These are phyloP conservation scores for Fregata magnificens DNA, from an alignment of 2,113 vertebrate species.

Conservation along the genomic window DNA sequence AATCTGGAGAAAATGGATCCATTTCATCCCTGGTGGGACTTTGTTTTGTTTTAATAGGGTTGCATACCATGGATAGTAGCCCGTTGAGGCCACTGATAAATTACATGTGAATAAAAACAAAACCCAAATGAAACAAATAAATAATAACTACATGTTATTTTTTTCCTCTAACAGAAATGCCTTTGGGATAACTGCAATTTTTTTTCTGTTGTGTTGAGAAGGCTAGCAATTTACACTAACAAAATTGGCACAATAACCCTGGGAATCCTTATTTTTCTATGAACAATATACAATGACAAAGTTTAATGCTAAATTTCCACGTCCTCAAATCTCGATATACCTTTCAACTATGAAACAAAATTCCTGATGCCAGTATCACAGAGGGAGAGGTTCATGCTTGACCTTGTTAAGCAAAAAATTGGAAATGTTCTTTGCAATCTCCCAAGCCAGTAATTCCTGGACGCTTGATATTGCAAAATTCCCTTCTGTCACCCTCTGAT, in stretches of 20 bases:
- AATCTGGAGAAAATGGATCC: slow-evolving; percentile 25
- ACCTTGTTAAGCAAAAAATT: background rate
- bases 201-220: background rate
- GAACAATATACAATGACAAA: background rate
- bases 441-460: background rate
- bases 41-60: slow-evolving; percentile 1
- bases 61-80: slow-evolving; percentile 8
- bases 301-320: background rate
- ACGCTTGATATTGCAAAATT: slow-evolving; percentile 6
- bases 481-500: background rate
- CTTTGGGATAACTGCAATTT: background rate
- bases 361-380: background rate
- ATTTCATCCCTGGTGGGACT: background rate
- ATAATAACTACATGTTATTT: background rate
- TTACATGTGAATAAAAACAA: background rate
- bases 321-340: background rate
- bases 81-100: background rate
- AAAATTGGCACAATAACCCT: background rate
- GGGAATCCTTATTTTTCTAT: background rate
- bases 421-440: background rate
- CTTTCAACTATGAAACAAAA: background rate
- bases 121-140: background rate
- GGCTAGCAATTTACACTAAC: background rate
- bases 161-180: background rate
- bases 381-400: background rate